Percentiles rank a stretch among this genome's conserved stretches.
phyloP scores from a whole-genome alignment of 1,140 invertebrate species.

The Anastatus disparis region DNA sequence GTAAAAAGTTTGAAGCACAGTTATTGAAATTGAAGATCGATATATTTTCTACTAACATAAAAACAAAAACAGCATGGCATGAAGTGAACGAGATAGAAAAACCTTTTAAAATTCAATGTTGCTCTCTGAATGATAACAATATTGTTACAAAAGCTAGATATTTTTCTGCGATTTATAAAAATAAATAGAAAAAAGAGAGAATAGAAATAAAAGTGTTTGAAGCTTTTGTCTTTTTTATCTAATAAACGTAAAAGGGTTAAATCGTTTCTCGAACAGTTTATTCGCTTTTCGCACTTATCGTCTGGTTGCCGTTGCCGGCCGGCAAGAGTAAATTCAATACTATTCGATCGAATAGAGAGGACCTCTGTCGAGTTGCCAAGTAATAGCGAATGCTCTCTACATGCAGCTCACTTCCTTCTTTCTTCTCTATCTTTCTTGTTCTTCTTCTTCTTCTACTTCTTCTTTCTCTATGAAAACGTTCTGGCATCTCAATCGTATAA shows the following conservation, averaged over 20 bases:
- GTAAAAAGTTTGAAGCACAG: no score
- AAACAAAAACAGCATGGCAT: no score
- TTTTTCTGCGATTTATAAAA: no score
- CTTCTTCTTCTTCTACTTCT: neutral
- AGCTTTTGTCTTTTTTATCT: slow-evolving; percentile 11
- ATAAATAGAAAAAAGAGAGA: no score
- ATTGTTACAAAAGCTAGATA: no score
- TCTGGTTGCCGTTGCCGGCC: neutral
- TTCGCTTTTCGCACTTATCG: neutral
- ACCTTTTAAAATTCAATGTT: no score
- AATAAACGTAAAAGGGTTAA: slow-evolving; percentile 26
- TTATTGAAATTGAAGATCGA: no score
- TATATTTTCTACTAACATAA: no score
- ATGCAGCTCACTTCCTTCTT: neutral
- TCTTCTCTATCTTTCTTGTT: no score
- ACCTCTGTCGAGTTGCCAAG: slow-evolving; percentile 8
- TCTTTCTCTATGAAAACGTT: neutral
- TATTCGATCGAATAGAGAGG: neutral
- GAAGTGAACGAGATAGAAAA: no score
- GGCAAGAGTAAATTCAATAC: neutral
- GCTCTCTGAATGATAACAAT: no score
- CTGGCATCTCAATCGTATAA: neutral
- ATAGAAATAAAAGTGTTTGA: no score
- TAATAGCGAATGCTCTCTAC: neutral
- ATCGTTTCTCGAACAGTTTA: slow-evolving; percentile 1